These are phyloP conservation scores for Crypturellus tataupa DNA, from an alignment of 2,797 vertebrate species.

Conservation along the genomic window DNA sequence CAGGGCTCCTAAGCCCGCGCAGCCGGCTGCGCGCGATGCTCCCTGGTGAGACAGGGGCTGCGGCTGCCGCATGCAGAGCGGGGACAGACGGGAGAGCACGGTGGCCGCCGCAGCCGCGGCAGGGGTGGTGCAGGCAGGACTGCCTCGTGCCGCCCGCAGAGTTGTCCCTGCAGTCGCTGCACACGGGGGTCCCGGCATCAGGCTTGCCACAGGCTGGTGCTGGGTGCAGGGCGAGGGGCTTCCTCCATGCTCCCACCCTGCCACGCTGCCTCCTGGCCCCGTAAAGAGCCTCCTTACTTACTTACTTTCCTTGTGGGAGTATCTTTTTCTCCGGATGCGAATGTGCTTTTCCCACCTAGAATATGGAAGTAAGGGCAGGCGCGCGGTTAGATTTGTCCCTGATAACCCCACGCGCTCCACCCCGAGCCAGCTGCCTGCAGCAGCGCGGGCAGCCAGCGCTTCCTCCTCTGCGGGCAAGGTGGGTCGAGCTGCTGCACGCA, in stretches of 20 bases:
- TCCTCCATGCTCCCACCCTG: fast-evolving
- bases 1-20: too few relatives aligned
- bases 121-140: too few relatives aligned
- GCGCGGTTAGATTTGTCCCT: neutral
- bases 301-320: slow-evolving; percentile 50
- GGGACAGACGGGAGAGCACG: too few relatives aligned
- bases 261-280: fast-evolving
- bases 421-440: fast-evolving
- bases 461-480: neutral
- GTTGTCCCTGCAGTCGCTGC: too few relatives aligned
- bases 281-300: neutral
- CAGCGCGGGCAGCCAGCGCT: fast-evolving
- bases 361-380: neutral
- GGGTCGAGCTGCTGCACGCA: neutral
- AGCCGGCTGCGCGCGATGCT: too few relatives aligned
- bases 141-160: too few relatives aligned
- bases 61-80: too few relatives aligned
- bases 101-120: too few relatives aligned
- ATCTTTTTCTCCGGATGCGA: neutral
- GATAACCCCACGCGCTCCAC: fast-evolving
- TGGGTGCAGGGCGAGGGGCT: neutral
- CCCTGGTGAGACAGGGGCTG: too few relatives aligned
- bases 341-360: neutral
- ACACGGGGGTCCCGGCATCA: too few relatives aligned
- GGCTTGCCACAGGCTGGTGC: too few relatives aligned